Evolutionary conservation across 2,797 vertebrate genomes (phyloP).

Genomic region (Streptopelia turtur): DNA sequence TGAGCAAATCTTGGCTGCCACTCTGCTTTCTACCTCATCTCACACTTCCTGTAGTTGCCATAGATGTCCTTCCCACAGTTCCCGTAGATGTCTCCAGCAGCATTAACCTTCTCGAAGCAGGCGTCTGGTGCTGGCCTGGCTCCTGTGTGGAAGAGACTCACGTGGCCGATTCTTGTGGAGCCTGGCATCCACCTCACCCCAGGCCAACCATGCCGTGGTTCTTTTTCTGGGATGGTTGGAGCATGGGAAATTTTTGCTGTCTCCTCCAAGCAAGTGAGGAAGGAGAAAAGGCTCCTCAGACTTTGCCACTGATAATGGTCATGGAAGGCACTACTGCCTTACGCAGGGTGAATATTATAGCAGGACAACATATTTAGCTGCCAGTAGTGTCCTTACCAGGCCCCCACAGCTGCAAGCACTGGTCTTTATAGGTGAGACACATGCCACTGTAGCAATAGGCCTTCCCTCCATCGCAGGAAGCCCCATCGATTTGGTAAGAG

Average conservation of each 20-base stretch:
- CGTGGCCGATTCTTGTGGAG: not conserved
- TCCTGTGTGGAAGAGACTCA: slow-evolving; percentile 77
- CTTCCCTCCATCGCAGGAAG: slow-evolving; percentile 80
- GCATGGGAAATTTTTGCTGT: not conserved
- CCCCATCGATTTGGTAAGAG: slow-evolving; percentile 91
- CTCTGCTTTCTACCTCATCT: slow-evolving; percentile 79
- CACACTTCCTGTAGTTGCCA: slow-evolving; percentile 89
- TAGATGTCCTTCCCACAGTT: slow-evolving; percentile 94
- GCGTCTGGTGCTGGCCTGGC: slow-evolving; percentile 86
- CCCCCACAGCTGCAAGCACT: slow-evolving; percentile 94
- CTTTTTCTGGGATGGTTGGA: not conserved
- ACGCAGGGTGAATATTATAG: not conserved
- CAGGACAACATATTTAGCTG: not conserved
- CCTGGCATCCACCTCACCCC: not conserved
- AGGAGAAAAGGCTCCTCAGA: not conserved
- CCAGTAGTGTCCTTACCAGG: slow-evolving; percentile 78
- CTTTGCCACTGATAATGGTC: not conserved
- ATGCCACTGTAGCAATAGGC: slow-evolving; percentile 98
- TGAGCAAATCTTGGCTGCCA: not conserved
- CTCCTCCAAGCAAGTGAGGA: not conserved
- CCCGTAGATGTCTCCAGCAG: slow-evolving; percentile 91
- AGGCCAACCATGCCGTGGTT: not conserved
- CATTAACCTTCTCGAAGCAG: slow-evolving; percentile 92
- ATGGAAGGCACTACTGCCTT: not conserved
- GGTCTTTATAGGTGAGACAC: slow-evolving; percentile 93